A percentile compares a stretch with the other conserved stretches of the same genome.
These are phyloP conservation scores for Megatriorchis doriae DNA, from an alignment of 2,113 vertebrate species.

Conservation along the genomic window DNA sequence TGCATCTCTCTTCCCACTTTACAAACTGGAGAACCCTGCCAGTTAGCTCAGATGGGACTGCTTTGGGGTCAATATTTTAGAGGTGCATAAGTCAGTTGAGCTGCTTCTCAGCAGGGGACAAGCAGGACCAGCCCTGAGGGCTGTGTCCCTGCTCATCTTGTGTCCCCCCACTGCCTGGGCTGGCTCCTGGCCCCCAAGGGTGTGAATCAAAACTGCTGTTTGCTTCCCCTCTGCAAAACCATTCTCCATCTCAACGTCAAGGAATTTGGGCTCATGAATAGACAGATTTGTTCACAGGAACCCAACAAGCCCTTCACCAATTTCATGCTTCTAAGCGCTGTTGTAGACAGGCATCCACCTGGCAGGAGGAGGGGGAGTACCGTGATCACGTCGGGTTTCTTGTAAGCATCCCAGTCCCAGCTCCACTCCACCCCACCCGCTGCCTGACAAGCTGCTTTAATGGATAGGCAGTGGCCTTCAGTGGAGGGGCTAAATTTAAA, in stretches of 20 bases:
- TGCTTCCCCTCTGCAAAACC: not conserved
- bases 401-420: not conserved
- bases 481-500: slow-evolving; percentile 72
- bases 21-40: not conserved
- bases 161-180: not conserved
- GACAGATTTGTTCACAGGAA: not conserved
- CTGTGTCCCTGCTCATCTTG: not conserved
- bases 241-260: not conserved
- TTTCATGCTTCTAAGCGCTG: accelerated
- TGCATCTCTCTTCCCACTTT: not conserved
- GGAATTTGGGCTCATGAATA: not conserved
- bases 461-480: slow-evolving; percentile 58
- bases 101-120: not conserved
- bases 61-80: not conserved
- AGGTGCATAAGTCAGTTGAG: not conserved
- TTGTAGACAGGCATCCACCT: not conserved
- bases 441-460: slow-evolving; percentile 61
- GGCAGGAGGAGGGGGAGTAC: not conserved
- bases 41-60: not conserved
- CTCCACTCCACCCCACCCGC: not conserved
- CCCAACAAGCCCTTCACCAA: not conserved
- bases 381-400: accelerated
- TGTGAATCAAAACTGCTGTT: not conserved
- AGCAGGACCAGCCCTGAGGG: not conserved
- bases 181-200: not conserved